These are phyloP conservation scores for Manis crassicaudata DNA, from an alignment of 2,797 vertebrate genomes.

Conservation along the genomic window DNA sequence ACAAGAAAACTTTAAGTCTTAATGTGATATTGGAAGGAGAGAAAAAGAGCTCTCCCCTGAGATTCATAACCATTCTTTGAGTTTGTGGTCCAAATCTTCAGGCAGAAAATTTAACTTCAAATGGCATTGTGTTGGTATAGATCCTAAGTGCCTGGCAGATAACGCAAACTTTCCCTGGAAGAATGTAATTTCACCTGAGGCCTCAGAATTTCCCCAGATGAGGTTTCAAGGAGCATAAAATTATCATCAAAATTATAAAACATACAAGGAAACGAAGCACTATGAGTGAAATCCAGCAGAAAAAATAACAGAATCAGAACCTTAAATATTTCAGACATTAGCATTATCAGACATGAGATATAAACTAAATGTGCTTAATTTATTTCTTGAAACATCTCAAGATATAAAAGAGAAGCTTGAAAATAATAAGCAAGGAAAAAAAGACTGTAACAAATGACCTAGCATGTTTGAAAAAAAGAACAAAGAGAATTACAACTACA, in stretches of 20 bases:
- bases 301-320: not conserved
- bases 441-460: not conserved
- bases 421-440: conserved; percentile 12
- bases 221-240: conserved; percentile 23
- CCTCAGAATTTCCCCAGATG: not conserved
- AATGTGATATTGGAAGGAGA: not conserved
- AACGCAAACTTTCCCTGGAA: not conserved
- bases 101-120: conserved; percentile 23
- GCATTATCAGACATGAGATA: not conserved
- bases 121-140: not conserved
- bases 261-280: not conserved
- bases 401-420: not conserved
- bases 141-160: not conserved
- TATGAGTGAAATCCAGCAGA: not conserved
- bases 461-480: not conserved
- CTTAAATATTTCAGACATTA: conserved; percentile 9
- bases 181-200: not conserved
- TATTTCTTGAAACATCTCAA: not conserved
- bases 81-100: not conserved
- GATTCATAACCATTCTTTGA: not conserved
- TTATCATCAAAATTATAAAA: not conserved
- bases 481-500: conserved; percentile 3
- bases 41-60: not conserved
- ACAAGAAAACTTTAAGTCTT: not conserved
- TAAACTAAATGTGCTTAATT: not conserved